Evolutionary conservation across 2,888 invertebrate genomes (phyloP).

Genomic region (Cephalotes varians): DNA sequence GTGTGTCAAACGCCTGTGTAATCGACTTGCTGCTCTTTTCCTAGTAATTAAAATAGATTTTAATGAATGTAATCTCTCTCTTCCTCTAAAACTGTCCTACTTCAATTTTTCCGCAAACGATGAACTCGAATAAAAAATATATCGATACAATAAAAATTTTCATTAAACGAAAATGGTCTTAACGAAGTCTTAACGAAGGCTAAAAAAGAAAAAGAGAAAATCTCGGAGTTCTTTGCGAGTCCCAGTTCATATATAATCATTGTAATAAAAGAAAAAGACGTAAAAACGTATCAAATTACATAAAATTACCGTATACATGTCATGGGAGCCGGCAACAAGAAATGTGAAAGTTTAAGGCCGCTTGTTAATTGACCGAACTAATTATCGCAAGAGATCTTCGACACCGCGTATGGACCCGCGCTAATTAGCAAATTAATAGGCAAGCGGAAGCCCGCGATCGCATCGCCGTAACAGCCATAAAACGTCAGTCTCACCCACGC

Average conservation of each 20-base stretch:
- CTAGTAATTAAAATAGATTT: not conserved
- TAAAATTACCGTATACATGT: slow-evolving; percentile 14
- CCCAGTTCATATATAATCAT: not conserved
- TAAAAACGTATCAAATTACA: not conserved
- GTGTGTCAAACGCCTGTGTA: not conserved
- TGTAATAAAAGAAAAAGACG: not conserved
- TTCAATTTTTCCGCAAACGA: not conserved
- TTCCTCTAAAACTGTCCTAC: not conserved
- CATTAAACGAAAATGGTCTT: not conserved
- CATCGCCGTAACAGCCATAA: slow-evolving; percentile 41
- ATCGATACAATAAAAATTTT: not conserved
- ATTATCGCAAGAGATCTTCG: slow-evolving; percentile 40
- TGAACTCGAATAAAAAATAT: not conserved
- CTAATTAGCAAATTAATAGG: slow-evolving; percentile 48
- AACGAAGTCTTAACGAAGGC: not conserved
- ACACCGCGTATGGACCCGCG: slow-evolving; percentile 17
- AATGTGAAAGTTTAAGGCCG: slow-evolving; percentile 42
- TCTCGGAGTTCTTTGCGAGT: not conserved
- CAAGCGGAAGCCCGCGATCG: slow-evolving; percentile 42
- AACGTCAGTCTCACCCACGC: slow-evolving; percentile 25
- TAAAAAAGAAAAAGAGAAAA: slow-evolving; percentile 1
- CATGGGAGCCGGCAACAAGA: not conserved
- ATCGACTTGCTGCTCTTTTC: not conserved
- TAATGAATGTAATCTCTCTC: not conserved
- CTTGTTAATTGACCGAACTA: slow-evolving; percentile 25